A percentile compares a stretch with the other conserved stretches of the same genome.
Conservation (phyloP, 2,113 vertebrate genomes). For the Macrotis lagotis region DNA sequence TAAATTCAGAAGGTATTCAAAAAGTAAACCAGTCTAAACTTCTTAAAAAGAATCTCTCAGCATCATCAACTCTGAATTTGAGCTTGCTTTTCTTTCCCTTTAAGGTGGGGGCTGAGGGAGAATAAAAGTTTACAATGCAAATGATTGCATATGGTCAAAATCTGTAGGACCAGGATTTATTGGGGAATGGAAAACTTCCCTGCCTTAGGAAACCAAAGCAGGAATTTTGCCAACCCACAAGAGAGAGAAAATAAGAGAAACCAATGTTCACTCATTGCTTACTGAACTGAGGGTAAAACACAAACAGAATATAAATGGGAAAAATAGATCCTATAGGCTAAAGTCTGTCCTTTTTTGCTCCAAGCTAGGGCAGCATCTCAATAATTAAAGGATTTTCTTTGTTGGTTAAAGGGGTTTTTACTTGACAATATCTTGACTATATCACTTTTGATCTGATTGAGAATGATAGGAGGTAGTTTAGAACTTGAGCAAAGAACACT, state of each 20-base stretch:
- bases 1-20: constrained; percentile 45
- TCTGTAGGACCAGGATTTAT: neutral
- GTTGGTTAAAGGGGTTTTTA: neutral
- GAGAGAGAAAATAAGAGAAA: neutral
- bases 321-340: neutral
- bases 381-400: neutral
- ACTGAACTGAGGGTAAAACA: neutral
- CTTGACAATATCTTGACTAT: neutral
- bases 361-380: neutral
- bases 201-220: neutral
- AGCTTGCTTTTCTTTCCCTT: neutral
- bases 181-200: neutral
- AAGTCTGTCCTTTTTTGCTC: neutral
- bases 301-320: neutral
- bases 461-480: neutral
- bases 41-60: neutral
- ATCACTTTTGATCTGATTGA: neutral
- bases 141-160: neutral
- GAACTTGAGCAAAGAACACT: neutral
- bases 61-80: neutral
- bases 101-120: neutral
- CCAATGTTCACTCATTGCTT: neutral
- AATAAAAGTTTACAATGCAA: neutral
- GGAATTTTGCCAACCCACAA: neutral
- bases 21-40: constrained; percentile 61